A percentile compares a stretch with the other conserved stretches of the same genome.
Evolutionary conservation across 2,888 invertebrate genomes (phyloP).

Genomic region (Bhutanitis thaidina): DNA sequence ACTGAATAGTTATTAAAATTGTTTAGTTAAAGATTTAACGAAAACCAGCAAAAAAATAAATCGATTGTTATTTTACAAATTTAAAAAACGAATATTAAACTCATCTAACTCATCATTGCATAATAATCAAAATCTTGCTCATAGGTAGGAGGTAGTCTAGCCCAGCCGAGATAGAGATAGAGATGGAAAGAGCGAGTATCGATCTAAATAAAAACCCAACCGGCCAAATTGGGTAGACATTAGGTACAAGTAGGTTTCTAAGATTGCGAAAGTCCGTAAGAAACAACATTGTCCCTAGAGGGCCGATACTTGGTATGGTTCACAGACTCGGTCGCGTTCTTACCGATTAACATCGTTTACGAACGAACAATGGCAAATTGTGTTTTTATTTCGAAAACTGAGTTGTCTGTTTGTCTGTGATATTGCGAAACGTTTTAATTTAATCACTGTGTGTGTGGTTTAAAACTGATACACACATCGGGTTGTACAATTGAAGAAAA

Average conservation of each 20-base stretch:
- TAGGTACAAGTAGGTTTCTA: neutral
- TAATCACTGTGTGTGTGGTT: too few species aligned
- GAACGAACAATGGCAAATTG: conserved; percentile 27
- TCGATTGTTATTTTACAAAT: too few species aligned
- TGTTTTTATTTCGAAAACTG: conserved; percentile 13
- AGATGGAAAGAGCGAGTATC: neutral
- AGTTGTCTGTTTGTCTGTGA: neutral
- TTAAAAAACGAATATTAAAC: too few species aligned
- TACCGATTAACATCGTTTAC: conserved; percentile 44
- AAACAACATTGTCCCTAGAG: conserved; percentile 43
- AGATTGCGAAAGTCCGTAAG: conserved; percentile 41
- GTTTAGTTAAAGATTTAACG: too few species aligned
- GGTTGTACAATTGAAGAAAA: too few species aligned
- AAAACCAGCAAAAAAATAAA: too few species aligned
- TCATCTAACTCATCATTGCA: too few species aligned
- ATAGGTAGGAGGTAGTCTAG: too few species aligned
- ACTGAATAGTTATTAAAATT: too few species aligned
- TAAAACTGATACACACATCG: too few species aligned
- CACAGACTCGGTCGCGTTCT: conserved; percentile 35
- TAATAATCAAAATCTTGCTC: too few species aligned
- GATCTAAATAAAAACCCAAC: neutral
- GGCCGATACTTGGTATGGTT: conserved; percentile 36
- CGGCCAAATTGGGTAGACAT: neutral
- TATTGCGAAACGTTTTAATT: neutral
- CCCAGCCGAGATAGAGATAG: too few species aligned